Evolutionary conservation across 2,797 vertebrate genomes (phyloP), one percentile per base, ranked within the genome.

Genomic region (Syngnathus acus): DNA sequence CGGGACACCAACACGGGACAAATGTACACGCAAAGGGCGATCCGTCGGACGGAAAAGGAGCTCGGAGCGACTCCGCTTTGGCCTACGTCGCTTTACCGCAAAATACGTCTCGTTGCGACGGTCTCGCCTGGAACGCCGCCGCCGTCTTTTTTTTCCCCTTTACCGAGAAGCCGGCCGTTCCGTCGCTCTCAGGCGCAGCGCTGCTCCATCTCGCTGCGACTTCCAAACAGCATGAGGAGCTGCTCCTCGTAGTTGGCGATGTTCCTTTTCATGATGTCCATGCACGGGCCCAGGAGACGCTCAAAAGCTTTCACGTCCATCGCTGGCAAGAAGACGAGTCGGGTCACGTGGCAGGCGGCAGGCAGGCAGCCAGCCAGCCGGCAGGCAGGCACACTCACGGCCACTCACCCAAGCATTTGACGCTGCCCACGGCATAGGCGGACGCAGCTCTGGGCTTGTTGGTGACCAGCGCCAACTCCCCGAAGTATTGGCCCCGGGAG

Each of bases 201-300:
- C 77, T 97, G 93, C 0, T 95, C 88, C 86, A 97, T 95, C 90
- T 95, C 95, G 90, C 94, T 94, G 84, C 95, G 95, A 89, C 94
- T 92, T 87, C 94, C 95, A 90, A 99, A 99, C 76, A 99, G 89
- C 76, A 92, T 91, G 72, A 95, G 92, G 77, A 99, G 91, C 78
- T 99, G 97, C 82, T 99, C 97, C 85, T 99, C 95, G 68, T 99
- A 99, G 88, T 98, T 98, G 58, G 94, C 92, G 83, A 99, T 99
- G 89, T 99, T 99, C 78, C 97, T 94, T 91, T 99, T 99, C 96
- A 99, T 99, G 89, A 99, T 99, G 87, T 99, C 97, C 97, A 96
- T 99, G 91, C 97, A 99, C 26, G 97, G 97, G 79, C 97, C 97
- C 88, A 99, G 89, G 88, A 99, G 90, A 86, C 97, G 94, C 92